Conservation (phyloP, 1,140 invertebrate species). For the Drepana arcuata region DNA sequence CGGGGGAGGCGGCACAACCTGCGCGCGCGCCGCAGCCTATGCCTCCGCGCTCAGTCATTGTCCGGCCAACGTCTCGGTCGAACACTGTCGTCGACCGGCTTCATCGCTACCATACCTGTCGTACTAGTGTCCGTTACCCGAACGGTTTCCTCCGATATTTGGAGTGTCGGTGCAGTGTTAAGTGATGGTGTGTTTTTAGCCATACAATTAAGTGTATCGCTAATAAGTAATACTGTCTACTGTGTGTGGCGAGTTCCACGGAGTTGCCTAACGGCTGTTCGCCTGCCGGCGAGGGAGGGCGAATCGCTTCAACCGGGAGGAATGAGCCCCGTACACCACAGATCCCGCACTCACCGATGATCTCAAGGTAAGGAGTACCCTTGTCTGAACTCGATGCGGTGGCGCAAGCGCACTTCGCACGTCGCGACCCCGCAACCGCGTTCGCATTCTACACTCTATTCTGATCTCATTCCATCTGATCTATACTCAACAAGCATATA, state of each 20-base stretch:
- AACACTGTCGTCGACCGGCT: constrained; percentile 31
- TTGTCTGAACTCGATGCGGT: constrained; percentile 4
- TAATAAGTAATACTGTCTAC: constrained; percentile 49
- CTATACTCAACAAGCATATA: constrained; percentile 26
- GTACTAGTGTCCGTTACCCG: constrained; percentile 45
- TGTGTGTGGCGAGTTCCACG: constrained; percentile 41
- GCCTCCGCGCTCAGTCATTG: constrained; percentile 45
- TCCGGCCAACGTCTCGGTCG: constrained; percentile 55
- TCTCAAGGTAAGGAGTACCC: constrained; percentile 45
- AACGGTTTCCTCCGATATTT: constrained; percentile 38
- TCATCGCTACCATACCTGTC: constrained; percentile 49
- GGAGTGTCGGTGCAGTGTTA: constrained; percentile 59
- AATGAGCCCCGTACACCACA: constrained; percentile 65
- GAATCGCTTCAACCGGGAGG: constrained; percentile 59
- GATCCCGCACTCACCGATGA: constrained; percentile 64
- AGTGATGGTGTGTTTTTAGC: constrained; percentile 66
- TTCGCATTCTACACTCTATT: constrained; percentile 54
- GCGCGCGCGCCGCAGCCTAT: constrained; percentile 25
- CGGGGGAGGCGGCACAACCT: constrained; percentile 39
- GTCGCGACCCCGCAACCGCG: constrained; percentile 37
- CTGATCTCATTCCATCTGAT: constrained; percentile 43
- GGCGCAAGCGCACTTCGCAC: constrained; percentile 21
- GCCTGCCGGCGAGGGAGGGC: constrained; percentile 62
- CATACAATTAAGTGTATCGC: constrained; percentile 63
- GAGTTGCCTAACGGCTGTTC: constrained; percentile 55